These are phyloP conservation scores for Trichosurus vulpecula DNA, from an alignment of 2,797 vertebrate genomes.

Conservation along the genomic window DNA sequence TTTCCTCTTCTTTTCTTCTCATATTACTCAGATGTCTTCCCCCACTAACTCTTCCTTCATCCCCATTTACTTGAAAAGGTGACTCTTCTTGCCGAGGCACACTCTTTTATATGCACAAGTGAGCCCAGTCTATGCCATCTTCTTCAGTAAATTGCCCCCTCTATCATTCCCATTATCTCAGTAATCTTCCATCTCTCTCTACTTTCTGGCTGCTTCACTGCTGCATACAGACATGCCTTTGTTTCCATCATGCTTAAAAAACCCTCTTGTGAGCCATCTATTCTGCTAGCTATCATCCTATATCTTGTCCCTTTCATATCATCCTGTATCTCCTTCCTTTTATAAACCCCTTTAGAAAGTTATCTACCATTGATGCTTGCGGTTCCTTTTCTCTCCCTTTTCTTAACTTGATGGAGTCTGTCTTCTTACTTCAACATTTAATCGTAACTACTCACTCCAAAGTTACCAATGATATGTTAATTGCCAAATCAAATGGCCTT, in stretches of 20 bases:
- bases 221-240: neutral
- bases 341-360: neutral
- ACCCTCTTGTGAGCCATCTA: neutral
- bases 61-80: neutral
- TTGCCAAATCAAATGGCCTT: neutral
- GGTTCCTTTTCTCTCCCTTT: neutral
- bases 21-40: neutral
- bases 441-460: neutral
- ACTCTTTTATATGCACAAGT: neutral
- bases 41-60: neutral
- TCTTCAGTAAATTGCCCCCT: neutral
- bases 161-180: neutral
- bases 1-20: neutral
- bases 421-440: neutral
- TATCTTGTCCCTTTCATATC: neutral
- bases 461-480: neutral
- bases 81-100: neutral
- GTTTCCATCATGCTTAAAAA: neutral
- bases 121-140: neutral
- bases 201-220: neutral
- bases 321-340: neutral
- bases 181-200: neutral
- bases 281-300: neutral
- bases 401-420: neutral
- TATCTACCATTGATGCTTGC: neutral